Base-by-base conservation (phyloP, 1,140 invertebrate species). In the Drosophila obscura region DNA sequence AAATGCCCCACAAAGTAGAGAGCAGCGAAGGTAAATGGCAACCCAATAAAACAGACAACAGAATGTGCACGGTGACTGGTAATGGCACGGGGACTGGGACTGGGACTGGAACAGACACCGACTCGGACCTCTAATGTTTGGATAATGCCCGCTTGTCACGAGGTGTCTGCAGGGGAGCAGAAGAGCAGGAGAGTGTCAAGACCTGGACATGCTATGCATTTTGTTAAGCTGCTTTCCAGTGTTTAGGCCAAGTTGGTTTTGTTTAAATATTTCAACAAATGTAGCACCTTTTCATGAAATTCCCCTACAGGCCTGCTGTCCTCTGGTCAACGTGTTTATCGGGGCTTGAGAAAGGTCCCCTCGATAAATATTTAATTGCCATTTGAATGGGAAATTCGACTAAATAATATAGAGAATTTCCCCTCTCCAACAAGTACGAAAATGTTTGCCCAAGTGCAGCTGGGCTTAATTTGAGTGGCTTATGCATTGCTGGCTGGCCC, bases 361-460 rank as follows among this genome's bases (percentile, higher is more conserved):
- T 73, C 52, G 59, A 58, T 87, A 83, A 88, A 87, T 83, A 83
- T 88, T 87, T 83, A 88, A 87, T 73, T 88, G 64, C 58, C 15
- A 44, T 46, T 46, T 46, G 43, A 46, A 28, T 45, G n/a, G 15
- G 16, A 28, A 15, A 57, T 45, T 39, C 35, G 35, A 39, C 35
- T 13, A 39, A 39, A 39, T 39, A 39, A 39, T 11, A 39, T 39
- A 39, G 35, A 39, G 35, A 13, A 39, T 11, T 39, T 39, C 4
- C 0, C 35, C 35, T 0, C 35, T 13, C 31, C 9, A 35, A 35
- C 31, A 35, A 9, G 9, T 35, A 35, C 35, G 11, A 39, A 39
- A 39, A 13, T 11, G 11, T 13, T 4, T 39, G 0, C 35, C 35
- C 31, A 8, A 35, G 31, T 35, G 31, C 31, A 31, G 9, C 9